Evolutionary conservation across 92 coral and sea anemone species (phyloP), one percentile per base, ranked within the genome.

Genomic region (Chrysogorgia sp.): DNA sequence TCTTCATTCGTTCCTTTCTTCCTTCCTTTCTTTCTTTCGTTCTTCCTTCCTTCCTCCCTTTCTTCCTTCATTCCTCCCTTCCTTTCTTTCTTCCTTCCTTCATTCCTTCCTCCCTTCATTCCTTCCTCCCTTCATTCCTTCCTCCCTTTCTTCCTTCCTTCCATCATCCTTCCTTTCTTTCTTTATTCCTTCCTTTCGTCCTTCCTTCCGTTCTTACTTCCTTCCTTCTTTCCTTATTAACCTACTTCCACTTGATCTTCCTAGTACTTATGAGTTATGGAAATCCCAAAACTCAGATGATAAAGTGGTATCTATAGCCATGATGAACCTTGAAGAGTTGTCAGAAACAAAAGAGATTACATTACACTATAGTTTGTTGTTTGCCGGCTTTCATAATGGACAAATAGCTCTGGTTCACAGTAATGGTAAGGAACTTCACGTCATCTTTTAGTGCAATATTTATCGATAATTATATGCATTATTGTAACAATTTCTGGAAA

Each of bases 371-470:
- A 90, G 97, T 26, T 70, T 94, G 30, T 69, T 94, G 67, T 94
- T 94, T 64, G 98, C 96, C 37, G 98, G 98, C 35, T 92, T 79
- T 56, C 87, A 52, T 80, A 89, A 92, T 58, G 98, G 98, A 50
- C 98, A 94, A 76, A 94, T 94, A 37, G 78, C 96, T 25, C 89
- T 94, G 58, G 76, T 89, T 15, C 85, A 90, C 56, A 88, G 92
- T 57, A 68, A 75, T 69, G 98, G 98, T 94, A 81, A 43, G 67
- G 52, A 34, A 34, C 31, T 58, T 7, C 12, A 22, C 10, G 19
- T 59, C 32, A 59, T 24, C 28, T 21, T 24, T 12, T 5, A 20
- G 21, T 1, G 22, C 3, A 34, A 26, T 26, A 25, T 22, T 0
- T 10, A 56, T 56, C 20, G 24, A 12, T 56, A 12, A 20, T 37